A percentile compares a stretch with the other conserved stretches of the same genome.
phyloP scores from a whole-genome alignment of 2,797 vertebrate species.

The Sebastes umbrosus region DNA sequence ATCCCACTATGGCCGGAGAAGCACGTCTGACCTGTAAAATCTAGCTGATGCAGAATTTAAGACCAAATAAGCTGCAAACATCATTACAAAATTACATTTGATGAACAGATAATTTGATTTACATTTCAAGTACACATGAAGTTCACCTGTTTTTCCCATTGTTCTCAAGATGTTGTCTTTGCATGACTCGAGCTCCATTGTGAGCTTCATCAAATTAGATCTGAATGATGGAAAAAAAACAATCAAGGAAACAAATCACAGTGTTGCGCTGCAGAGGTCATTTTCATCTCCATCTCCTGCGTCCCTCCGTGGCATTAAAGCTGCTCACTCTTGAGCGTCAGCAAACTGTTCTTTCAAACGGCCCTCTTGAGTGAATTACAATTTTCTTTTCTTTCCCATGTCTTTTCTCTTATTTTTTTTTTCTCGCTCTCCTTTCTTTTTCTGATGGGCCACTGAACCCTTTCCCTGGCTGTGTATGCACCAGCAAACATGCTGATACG shows the following conservation, averaged over 20 bases:
- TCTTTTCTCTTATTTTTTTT: conserved; percentile 44
- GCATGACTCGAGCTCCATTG: not conserved
- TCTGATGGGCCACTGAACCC: conserved; percentile 89
- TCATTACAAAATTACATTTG: not conserved
- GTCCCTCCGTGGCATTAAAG: conserved; percentile 47
- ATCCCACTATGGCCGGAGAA: not conserved
- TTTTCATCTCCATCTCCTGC: conserved; percentile 38
- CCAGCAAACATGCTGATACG: conserved; percentile 99
- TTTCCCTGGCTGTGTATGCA: conserved; percentile 92
- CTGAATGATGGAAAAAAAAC: not conserved
- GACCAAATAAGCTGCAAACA: not conserved
- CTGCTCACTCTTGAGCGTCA: conserved; percentile 70
- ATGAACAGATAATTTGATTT: accelerated
- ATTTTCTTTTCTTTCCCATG: conserved; percentile 66
- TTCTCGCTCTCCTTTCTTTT: conserved; percentile 61
- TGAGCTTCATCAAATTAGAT: not conserved
- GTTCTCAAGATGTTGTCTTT: not conserved
- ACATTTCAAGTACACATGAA: conserved; percentile 1
- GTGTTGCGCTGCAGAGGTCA: not conserved
- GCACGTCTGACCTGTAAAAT: not conserved
- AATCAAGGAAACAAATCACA: conserved; percentile 36
- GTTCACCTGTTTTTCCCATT: not conserved
- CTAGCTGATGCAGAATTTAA: not conserved
- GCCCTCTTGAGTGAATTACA: conserved; percentile 82
- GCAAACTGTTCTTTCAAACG: conserved; percentile 81